These are phyloP conservation scores for Tadarida brasiliensis DNA, from an alignment of 2,797 vertebrate species.

Conservation along the genomic window DNA sequence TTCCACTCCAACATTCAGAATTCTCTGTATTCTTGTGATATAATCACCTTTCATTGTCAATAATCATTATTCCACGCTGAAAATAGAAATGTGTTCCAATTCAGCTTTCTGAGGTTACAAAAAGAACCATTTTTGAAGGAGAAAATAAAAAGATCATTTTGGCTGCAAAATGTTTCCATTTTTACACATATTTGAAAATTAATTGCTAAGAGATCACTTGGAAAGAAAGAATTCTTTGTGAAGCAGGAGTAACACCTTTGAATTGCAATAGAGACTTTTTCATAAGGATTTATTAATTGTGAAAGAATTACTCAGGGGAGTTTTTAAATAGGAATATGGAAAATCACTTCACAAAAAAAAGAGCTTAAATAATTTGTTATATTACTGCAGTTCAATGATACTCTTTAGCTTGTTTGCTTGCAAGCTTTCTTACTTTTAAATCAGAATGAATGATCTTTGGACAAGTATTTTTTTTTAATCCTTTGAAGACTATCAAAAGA, in stretches of 20 bases:
- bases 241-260: neutral
- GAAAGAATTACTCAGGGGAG: neutral
- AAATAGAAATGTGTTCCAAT: constrained; percentile 5
- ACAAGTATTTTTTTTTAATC: neutral
- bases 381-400: neutral
- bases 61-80: neutral
- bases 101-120: constrained; percentile 28
- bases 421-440: neutral
- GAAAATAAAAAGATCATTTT: constrained; percentile 27
- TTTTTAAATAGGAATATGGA: neutral
- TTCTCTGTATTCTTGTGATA: constrained; percentile 49
- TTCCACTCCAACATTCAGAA: neutral
- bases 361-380: neutral
- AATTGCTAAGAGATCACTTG: neutral
- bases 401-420: neutral
- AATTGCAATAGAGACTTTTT: constrained; percentile 5
- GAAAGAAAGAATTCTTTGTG: constrained; percentile 40
- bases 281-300: constrained; percentile 7
- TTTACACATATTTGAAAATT: constrained; percentile 11
- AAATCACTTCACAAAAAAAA: neutral
- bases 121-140: neutral
- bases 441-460: constrained; percentile 4
- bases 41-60: neutral
- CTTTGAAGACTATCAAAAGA: constrained; percentile 18
- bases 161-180: constrained; percentile 17